Base-by-base conservation (phyloP, 2,888 invertebrate genomes). In the Xanthia togata region DNA sequence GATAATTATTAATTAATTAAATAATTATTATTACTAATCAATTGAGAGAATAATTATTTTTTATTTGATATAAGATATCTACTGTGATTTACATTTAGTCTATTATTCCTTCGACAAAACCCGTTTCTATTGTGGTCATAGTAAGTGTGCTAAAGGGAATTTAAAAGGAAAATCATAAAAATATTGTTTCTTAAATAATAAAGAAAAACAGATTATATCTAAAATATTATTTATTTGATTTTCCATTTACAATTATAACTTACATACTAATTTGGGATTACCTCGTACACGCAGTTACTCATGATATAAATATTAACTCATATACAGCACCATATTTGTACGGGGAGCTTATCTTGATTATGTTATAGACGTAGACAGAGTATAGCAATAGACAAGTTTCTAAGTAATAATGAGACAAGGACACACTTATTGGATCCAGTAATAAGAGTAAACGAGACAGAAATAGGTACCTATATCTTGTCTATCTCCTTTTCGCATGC, bases 241-340 rank as follows among this genome's bases (percentile, higher is more conserved):
- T 88, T 87, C 88, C 85, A 87, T 91, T 90, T 91, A 92, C 91
- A 92, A 91, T 89, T 91, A 93, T 92, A 92, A 87, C 93, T 94
- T 94, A 93, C 55, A 64, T 68, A 78, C 90, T 93, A 93, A 83
- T 75, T 80, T 85, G 71, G 84, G 85, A 77, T 67, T 85, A 76
- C 73, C 75, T 85, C 86, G 82, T 87, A 77, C 84, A 76, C 77
- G 70, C 84, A 78, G 38, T 76, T 73, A 55, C 50, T 55, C 70
- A 78, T 78, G 69, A 79, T 79, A 79, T 73, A 73, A 62, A 70
- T 78, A 68, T 72, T 55, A 64, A 72, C 23, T 53, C 38, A 78
- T 64, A 69, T 64, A 69, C 65, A 86, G 78, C 83, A 84, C 82
- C 85, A 79, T 71, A 53, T 79, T 85, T 82, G 73, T 71, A 86